Evolutionary conservation across 2,113 vertebrate species (phyloP).

Genomic region (Sakesphorus luctuosus): DNA sequence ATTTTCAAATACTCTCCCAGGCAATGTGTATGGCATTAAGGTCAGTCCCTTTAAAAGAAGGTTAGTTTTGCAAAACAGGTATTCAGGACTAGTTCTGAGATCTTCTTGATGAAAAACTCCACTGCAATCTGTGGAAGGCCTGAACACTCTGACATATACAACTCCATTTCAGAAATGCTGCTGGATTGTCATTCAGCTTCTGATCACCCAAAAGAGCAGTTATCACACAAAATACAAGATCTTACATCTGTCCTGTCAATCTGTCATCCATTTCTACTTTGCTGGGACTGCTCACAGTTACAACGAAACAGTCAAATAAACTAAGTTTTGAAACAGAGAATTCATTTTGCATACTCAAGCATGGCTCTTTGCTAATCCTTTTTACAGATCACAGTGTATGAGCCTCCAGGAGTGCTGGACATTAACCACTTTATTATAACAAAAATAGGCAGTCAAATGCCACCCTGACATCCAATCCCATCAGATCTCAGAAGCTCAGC

Average conservation of each 20-base stretch:
- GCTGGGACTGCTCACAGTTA: neutral
- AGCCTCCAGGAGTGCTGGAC: neutral
- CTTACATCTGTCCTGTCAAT: neutral
- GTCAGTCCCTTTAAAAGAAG: neutral
- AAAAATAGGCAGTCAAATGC: neutral
- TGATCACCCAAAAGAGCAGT: neutral
- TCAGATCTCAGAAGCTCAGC: too few relatives aligned
- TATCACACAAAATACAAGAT: neutral
- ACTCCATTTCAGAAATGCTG: neutral
- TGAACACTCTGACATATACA: neutral
- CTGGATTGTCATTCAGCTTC: neutral
- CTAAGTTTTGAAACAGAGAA: neutral
- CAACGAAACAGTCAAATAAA: neutral
- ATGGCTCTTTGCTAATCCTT: neutral
- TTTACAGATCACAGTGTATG: neutral
- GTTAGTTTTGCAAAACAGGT: neutral
- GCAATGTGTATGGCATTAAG: neutral
- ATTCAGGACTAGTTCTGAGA: neutral
- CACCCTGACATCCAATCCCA: too few relatives aligned
- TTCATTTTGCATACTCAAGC: neutral
- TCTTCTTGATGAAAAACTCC: neutral
- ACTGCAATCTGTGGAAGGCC: neutral
- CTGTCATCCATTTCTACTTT: neutral
- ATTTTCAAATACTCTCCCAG: neutral
- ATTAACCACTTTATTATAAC: neutral